Evolutionary conservation across 2,888 invertebrate genomes (phyloP), one percentile per base, ranked within the genome.

Genomic region (Drosophila fungiperda): DNA sequence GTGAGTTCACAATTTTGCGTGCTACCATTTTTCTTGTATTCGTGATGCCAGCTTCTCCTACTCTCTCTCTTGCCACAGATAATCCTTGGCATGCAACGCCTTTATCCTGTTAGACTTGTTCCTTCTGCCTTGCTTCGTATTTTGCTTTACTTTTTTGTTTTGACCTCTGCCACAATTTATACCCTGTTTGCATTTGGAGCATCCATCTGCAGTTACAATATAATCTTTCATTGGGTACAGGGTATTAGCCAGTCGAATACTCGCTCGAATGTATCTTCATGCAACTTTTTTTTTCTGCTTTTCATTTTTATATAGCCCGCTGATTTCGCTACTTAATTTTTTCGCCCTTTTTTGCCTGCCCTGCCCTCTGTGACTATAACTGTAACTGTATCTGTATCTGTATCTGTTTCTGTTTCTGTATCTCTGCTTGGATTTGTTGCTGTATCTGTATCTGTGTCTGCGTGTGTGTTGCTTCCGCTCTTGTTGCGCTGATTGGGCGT

Each of bases 51-150:
- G 36, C 68, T 71, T 49, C 63, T 49, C 48, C 40, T 55, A 11
- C 5, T 60, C 59, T 50, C 67, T 57, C 0, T 29, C 6, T 33
- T 50, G 59, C 66, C 76, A 67, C 76, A 76, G 83, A 76, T 87
- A 87, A 87, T 89, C 86, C 88, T 87, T 87, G 86, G 90, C 87
- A 89, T 87, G 87, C 87, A 88, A 90, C 90, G 87, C 91, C 89
- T 80, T 87, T 90, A 90, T 90, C 81, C 86, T 90, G 90, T 90
- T 90, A 78, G 79, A 78, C 86, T 89, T 90, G 76, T 90, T 76
- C 0, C 29, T 80, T 87, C 71, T 78, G 52, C 69, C 64, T 54
- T 61, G 66, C 62, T 53, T n/a, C 12, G 26, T 60, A 45, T 53
- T 48, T 49, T 57, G n/a, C 32, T 26, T 33, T 48, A 38, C 50